Base-by-base conservation (phyloP, 1,140 invertebrate species). In the Streblospio benedicti region DNA sequence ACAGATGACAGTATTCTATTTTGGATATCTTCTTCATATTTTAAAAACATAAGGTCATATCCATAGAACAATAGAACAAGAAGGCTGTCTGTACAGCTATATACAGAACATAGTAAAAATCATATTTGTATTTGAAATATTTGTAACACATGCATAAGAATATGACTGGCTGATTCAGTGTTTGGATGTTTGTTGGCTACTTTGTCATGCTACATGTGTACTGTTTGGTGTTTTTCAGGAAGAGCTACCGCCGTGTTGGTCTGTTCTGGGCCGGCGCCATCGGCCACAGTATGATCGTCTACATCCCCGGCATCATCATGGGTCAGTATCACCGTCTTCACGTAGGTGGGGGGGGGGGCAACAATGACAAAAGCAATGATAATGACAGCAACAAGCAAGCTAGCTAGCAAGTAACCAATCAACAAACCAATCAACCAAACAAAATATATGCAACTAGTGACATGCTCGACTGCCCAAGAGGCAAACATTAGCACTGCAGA, bases 211-310 rank as follows among this genome's bases (percentile, higher is more conserved):
- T 43, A 3, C 1, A 43, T 4, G 41, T 43, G 1, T 3, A 43
- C 41, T 43, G 41, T 4, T 2, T n/a, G 41, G n/a, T 2, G 23
- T 58, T 31, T 73, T 63, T 51, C 59, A 75, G 71, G 14, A 59
- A 63, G 41, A 66, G 65, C 50, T 73, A 70, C 47, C 55, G 69
- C 20, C 61, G 67, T n/a, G 62, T 71, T 32, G 67, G 69, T 14
- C 60, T 76, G 18, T 76, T 70, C 59, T 76, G 74, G 74, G 61
- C 67, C 44, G 74, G 74, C 1, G 72, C 74, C 18, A 67, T 74
- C 32, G 49, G 64, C 16, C 67, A 73, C 33, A 71, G 70, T 58
- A 68, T 73, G 67, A 58, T 73, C 32, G 70, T 76, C 0, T 63
- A 73, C 25, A 50, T 76, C 25, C 63, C 65, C 41, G 74, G 70